phyloP scores from a whole-genome alignment of 2,113 vertebrate genomes.

The Physeter macrocephalus region DNA sequence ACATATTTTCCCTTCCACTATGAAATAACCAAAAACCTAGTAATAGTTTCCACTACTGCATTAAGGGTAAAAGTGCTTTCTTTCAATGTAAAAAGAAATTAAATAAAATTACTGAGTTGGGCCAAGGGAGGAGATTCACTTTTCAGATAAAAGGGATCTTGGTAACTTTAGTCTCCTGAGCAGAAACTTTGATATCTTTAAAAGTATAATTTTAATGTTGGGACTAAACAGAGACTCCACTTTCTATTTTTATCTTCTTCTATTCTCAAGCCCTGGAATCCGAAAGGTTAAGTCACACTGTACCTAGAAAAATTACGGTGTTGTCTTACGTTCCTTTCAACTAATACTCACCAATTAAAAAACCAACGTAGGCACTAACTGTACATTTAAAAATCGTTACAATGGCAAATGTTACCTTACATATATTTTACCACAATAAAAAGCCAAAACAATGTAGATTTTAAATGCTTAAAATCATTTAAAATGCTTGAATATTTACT shows the following conservation, averaged over 20 bases:
- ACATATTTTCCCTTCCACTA: neutral
- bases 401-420: neutral
- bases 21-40: constrained; percentile 34
- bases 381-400: neutral
- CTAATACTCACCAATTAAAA: neutral
- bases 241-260: neutral
- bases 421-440: neutral
- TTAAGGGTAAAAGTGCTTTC: neutral
- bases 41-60: constrained; percentile 27
- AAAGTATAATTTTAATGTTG: neutral
- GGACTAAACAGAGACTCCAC: neutral
- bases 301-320: neutral
- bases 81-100: neutral
- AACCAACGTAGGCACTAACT: accelerated
- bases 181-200: neutral
- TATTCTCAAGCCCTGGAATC: neutral
- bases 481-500: neutral
- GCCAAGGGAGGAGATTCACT: neutral
- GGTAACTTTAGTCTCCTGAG: neutral
- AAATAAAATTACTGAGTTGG: neutral
- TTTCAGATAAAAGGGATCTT: neutral
- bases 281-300: neutral
- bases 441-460: neutral
- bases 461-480: neutral
- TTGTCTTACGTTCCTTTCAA: neutral